Evolutionary conservation across 2,113 vertebrate species (phyloP), one percentile per base, ranked within the genome.

Genomic region (Vimba vimba): DNA sequence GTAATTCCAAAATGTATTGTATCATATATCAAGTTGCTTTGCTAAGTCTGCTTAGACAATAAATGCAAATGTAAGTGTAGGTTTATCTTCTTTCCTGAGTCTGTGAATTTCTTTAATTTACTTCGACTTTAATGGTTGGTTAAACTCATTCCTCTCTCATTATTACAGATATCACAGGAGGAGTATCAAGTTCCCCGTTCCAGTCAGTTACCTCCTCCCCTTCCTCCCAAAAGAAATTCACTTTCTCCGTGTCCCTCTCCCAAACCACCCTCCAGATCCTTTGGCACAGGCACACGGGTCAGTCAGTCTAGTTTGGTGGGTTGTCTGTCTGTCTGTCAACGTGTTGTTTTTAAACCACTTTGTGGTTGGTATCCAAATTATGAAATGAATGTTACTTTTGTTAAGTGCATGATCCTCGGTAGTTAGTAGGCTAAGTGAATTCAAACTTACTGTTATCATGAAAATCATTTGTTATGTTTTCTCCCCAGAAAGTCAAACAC

Each of bases 171-270:
- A 17, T 92, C 92, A 36, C 89, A 86, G 87, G 87, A 91, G 80
- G 92, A 92, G 15, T 87, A 85, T 86, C 92, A 93, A 23, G 21
- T 87, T 68, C 88, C 92, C 68, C 76, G 52, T 13, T 78, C 89
- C 69, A 36, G 30, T 52, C 82, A 84, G 55, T n/a, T 27, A 0
- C 87, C 36, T 52, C 93, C 94, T 78, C 90, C 91, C 21, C 88
- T 93, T 74, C 93, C 93, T 64, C 90, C 93, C 33, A 94, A 92
- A 88, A 85, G 50, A 64, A 85, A 4, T 43, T 19, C 47, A 6
- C 79, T 27, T 17, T 82, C 90, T 11, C 47, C 19, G 11, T 87
- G 76, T 73, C 57, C 79, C 2, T 84, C 86, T 43, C 86, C 86
- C 7, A 80, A 47, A 36, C 15, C 39, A 57, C 85, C 43, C 10